Evolutionary conservation across 2,113 vertebrate species (phyloP), one percentile per base, ranked within the genome.

Genomic region (Equus przewalskii): DNA sequence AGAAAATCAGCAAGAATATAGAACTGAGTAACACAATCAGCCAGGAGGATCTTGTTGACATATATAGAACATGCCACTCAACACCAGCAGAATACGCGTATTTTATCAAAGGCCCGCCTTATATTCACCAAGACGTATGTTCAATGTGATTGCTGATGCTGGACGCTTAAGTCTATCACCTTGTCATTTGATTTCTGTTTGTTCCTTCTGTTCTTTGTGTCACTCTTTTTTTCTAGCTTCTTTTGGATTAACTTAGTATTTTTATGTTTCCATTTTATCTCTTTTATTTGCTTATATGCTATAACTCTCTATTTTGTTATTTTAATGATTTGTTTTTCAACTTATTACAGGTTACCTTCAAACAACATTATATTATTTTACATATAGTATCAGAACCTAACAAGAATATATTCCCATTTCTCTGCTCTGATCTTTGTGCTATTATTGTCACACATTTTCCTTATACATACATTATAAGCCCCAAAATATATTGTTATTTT

Each of bases 101-200:
- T 67, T 87, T 46, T 30, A 62, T 78, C 60, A 87, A 72, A 44
- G 82, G 51, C 13, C 13, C 22, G 0, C 19, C 28, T 49, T 14
- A 72, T 3, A 69, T 51, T 76, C 51, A 26, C 58, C 41, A 76
- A 54, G n/a, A 49, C 64, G 30, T 64, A 44, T 44, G 58, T 75
- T 86, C 51, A 90, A 19, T 30, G 12, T 44, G 44, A 88, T 62
- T 62, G 56, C 8, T 67, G 26, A 18, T 60, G 6, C 16, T 18
- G 21, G 58, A 56, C 16, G 65, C 30, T 56, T 64, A 67, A 14
- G 36, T 41, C 65, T 67, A 11, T 41, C n/a, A 9, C 65, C 44
- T 95, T 70, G 67, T 1, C 69, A 80, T 91, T 82, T 89, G 69
- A 58, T 96, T 69, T 60, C 60, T 70, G 12, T 79, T 46, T 89